Conservation (phyloP, 2,797 vertebrate genomes). For the Dromococcyx pavoninus region DNA sequence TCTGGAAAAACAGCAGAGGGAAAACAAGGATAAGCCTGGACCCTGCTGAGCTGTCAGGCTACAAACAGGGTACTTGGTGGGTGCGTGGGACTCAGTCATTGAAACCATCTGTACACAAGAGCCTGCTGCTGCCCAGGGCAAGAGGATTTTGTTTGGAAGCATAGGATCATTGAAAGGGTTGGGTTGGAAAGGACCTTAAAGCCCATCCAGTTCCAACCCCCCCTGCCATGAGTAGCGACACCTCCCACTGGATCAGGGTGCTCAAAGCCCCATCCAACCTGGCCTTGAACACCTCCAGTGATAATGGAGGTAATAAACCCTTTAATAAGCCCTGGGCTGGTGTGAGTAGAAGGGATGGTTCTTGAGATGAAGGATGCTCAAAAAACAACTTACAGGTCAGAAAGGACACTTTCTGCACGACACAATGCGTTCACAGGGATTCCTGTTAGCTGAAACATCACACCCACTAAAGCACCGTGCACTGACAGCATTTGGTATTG, state of each 20-base stretch:
- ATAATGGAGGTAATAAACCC: too few relatives aligned
- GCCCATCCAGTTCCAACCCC: too few relatives aligned
- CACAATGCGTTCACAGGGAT: background rate
- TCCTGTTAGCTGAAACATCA: background rate
- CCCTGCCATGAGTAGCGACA: too few relatives aligned
- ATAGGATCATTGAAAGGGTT: too few relatives aligned
- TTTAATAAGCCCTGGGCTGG: background rate
- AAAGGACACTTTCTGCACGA: background rate
- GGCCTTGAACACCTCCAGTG: too few relatives aligned
- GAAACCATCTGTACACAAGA: background rate
- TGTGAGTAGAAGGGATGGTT: background rate
- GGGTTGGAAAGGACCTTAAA: too few relatives aligned
- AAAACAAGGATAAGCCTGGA: background rate
- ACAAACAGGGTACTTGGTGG: background rate
- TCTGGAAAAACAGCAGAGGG: slow-evolving; percentile 39
- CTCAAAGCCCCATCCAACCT: too few relatives aligned
- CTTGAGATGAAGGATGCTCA: background rate
- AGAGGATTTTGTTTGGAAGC: background rate
- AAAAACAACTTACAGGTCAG: background rate
- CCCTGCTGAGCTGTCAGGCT: too few relatives aligned
- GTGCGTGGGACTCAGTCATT: fast-evolving
- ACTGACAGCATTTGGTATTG: background rate
- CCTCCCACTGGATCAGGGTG: too few relatives aligned
- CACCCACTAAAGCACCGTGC: fast-evolving
- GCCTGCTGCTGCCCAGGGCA: background rate